Conservation (phyloP, 2,797 vertebrate species). For the Silurus lanzhouensis region DNA sequence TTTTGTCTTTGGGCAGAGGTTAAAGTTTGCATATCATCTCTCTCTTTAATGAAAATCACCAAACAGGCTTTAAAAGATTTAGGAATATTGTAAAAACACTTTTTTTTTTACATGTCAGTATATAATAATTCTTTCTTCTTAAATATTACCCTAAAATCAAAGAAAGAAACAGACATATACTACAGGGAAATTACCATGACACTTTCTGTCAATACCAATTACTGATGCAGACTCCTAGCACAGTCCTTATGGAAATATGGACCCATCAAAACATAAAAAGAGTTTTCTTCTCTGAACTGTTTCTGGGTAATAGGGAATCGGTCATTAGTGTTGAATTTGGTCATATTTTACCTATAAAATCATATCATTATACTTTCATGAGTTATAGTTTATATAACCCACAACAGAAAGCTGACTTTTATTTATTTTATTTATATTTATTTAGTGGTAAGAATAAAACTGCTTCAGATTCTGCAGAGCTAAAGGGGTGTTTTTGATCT, state of each 20-base stretch:
- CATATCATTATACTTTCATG: not conserved
- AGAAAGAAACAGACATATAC: not conserved
- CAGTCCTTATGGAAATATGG: not conserved
- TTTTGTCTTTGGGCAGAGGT: slow-evolving; percentile 65
- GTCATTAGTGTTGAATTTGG: not conserved
- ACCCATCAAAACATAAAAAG: not conserved
- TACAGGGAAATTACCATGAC: not conserved
- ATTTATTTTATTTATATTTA: not conserved
- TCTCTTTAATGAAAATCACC: slow-evolving; percentile 25
- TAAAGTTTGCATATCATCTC: slow-evolving; percentile 44
- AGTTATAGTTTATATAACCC: not conserved
- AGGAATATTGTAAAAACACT: slow-evolving; percentile 20
- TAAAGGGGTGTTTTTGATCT: not conserved
- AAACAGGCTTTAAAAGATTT: not conserved
- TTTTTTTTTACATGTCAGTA: slow-evolving; percentile 5
- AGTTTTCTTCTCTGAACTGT: not conserved
- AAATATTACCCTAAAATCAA: not conserved
- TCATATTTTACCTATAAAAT: not conserved
- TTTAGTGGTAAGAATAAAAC: not conserved
- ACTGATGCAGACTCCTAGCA: not conserved
- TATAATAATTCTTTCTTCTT: slow-evolving; percentile 23
- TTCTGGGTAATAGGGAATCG: not conserved
- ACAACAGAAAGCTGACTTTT: not conserved
- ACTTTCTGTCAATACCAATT: slow-evolving; percentile 14
- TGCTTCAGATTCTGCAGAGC: not conserved